Conservation (phyloP, 2,797 vertebrate species). For the Simalia tracyae region DNA sequence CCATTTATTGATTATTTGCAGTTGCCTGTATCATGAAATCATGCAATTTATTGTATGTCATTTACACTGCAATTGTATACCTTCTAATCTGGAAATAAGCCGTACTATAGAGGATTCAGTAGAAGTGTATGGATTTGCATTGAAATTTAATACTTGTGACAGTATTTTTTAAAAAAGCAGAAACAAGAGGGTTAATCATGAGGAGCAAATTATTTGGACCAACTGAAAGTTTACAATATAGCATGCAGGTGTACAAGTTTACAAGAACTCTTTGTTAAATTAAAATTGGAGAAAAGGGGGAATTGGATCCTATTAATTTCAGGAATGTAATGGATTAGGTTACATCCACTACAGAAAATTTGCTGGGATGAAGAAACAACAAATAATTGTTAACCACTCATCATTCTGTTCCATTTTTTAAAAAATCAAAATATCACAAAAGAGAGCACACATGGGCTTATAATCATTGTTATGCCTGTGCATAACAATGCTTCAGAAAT, state of each 20-base stretch:
- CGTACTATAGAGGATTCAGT: not conserved
- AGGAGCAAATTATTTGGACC: not conserved
- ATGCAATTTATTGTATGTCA: not conserved
- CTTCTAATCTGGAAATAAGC: not conserved
- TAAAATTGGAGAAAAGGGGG: not conserved
- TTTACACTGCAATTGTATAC: not conserved
- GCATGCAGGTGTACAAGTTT: not conserved
- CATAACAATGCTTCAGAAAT: not conserved
- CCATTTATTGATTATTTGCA: not conserved
- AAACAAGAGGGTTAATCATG: not conserved
- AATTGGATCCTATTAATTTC: not conserved
- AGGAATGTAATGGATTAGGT: not conserved
- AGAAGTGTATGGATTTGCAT: not conserved
- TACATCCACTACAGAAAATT: not conserved
- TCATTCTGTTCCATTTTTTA: not conserved
- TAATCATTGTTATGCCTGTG: not conserved
- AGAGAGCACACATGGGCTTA: not conserved
- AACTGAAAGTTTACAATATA: not conserved
- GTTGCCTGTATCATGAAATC: not conserved
- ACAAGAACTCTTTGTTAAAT: not conserved
- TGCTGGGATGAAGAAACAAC: not conserved
- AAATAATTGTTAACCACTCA: not conserved
- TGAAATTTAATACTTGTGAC: not conserved
- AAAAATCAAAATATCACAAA: not conserved
- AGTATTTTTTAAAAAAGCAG: not conserved